Evolutionary conservation across 2,797 vertebrate genomes (phyloP), one percentile per base, ranked within the genome.

Genomic region (Poeciliopsis turneri): DNA sequence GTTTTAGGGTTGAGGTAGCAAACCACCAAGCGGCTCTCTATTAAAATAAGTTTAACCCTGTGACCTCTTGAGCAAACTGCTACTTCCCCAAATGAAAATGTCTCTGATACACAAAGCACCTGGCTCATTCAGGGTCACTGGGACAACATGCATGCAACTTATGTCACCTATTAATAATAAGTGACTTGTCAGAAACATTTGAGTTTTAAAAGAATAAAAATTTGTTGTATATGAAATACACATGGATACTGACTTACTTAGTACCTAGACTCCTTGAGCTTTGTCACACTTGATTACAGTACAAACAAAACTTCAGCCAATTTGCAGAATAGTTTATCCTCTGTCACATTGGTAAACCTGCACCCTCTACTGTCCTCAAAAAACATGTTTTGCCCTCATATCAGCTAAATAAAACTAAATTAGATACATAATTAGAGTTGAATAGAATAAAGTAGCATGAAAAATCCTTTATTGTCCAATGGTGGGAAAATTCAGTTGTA

Each of bases 41-140:
- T 92, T 91, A 86, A 91, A 94, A 89, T 87, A 87, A 85, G 74
- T 91, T 86, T 86, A 86, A 90, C 86, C 83, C 61, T 72, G 69
- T 11, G 30, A 87, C 87, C 86, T 23, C 68, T 36, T 74, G 76
- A 77, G 61, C 53, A 87, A 89, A 87, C 78, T 64, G 51, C 46
- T 39, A 72, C 70, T 87, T 86, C 69, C 76, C 78, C 59, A 85
- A 70, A 86, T 88, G 70, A 85, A 47, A 74, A 49, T 75, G 77
- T 46, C 51, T 85, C 36, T 70, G 75, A 41, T 75, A 0, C 46
- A 73, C 15, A 57, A 36, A 73, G 46, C 77, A 86, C 75, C 75
- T 90, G 73, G 69, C 66, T 81, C 30, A 75, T 47, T 7, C 33
- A 41, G 77, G 76, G 51, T 20, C 2, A 20, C 30, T 74, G 47